Evolutionary conservation across 1,140 invertebrate species (phyloP), one percentile per base, ranked within the genome.

Genomic region (Bombus waltoni): DNA sequence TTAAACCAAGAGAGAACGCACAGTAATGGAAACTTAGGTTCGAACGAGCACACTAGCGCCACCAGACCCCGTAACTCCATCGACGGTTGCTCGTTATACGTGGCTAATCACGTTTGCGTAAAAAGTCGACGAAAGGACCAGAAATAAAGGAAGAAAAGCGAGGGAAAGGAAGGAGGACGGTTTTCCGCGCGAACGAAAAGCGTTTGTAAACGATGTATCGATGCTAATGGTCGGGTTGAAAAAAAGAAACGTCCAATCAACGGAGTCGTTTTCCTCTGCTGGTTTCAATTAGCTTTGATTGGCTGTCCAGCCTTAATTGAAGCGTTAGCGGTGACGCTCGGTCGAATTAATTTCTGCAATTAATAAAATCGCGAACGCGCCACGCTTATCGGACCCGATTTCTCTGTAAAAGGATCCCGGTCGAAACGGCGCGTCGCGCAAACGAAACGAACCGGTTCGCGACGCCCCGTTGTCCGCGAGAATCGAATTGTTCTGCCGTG

Each of bases 241-340:
- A 79, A 85, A 86, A 66, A 35, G 28, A 62, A 62, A 66, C 75
- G 77, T 82, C 76, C 71, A 66, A 83, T 80, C 53, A 77, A 22
- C 28, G 71, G 8, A 22, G 13, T n/a, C 44, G 38, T 81, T 68
- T 80, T 18, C 18, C 71, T 53, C n/a, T 35, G 4, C 40, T 13
- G 42, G 70, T 85, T 81, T 87, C 82, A 85, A 90, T 90, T 90
- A 90, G 84, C 76, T 90, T 87, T 86, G 87, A 90, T 88, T 86
- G 86, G 88, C 79, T 87, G 86, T 87, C 65, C 86, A 53, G 76
- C 83, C 78, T 90, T 87, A 90, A 90, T 90, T 85, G 89, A 85
- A 83, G 59, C 78, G 88, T 88, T 87, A 86, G 75, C 85, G 68
- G 40, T 62, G 82, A 62, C 59, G 75, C 68, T 57, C 38, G 65